Percentiles rank a stretch among this genome's conserved stretches.
These are phyloP conservation scores for Dendrolimus houi DNA, from an alignment of 2,888 invertebrate species.

Conservation along the genomic window DNA sequence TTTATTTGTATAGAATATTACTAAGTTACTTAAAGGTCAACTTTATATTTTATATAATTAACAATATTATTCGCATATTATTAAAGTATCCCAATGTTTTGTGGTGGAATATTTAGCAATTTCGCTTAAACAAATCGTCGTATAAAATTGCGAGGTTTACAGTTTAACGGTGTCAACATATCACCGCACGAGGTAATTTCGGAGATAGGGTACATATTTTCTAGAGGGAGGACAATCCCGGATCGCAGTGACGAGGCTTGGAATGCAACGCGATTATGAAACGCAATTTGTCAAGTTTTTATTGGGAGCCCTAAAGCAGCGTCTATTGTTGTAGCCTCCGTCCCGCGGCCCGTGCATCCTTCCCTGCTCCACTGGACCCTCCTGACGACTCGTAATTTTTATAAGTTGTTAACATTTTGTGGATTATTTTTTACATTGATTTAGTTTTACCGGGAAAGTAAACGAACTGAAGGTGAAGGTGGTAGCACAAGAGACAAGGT, in stretches of 20 bases:
- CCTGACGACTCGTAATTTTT: conserved; percentile 70
- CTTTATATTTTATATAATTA: no score
- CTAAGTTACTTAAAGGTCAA: no score
- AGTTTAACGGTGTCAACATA: conserved; percentile 1
- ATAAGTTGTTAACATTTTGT: conserved; percentile 65
- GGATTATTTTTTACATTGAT: conserved; percentile 22
- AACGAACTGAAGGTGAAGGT: no score
- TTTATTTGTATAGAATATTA: no score
- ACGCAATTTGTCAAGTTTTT: conserved; percentile 77
- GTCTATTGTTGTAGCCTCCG: conserved; percentile 46
- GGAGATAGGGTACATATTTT: conserved; percentile 43
- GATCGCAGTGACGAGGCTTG: conserved; percentile 55
- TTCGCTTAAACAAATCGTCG: neutral
- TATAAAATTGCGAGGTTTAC: neutral
- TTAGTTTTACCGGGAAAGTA: no score
- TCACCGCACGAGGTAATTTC: conserved; percentile 26
- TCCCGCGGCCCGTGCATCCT: conserved; percentile 17
- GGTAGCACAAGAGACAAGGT: no score
- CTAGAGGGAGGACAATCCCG: conserved; percentile 47
- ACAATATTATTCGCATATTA: neutral
- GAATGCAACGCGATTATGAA: conserved; percentile 73
- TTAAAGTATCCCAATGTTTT: neutral
- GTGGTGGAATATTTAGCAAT: no score
- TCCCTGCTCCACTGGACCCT: conserved; percentile 44
- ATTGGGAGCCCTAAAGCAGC: conserved; percentile 65